Evolutionary conservation across 2,888 invertebrate species (phyloP).

Genomic region (Hesperia comma): DNA sequence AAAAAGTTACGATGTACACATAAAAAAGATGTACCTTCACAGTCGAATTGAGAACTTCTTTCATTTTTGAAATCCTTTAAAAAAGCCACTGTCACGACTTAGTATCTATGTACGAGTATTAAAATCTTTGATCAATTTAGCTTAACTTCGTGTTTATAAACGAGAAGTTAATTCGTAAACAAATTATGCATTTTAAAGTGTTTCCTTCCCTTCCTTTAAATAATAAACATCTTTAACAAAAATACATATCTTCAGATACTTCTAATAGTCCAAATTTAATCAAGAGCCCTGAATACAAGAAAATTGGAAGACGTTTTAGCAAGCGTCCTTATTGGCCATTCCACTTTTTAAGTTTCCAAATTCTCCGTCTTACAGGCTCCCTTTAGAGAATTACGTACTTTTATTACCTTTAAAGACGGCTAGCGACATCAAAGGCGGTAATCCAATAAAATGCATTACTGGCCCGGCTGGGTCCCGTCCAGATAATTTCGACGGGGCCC

Average conservation of each 20-base stretch:
- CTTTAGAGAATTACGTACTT: conserved; percentile 73
- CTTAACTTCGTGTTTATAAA: too few relatives aligned
- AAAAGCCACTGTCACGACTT: too few relatives aligned
- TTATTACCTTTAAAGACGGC: conserved; percentile 67
- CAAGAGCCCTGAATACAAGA: conserved; percentile 25
- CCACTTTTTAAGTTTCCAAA: conserved; percentile 64
- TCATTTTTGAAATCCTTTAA: too few relatives aligned
- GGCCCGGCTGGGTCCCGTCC: conserved; percentile 55
- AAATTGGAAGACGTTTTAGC: conserved; percentile 28
- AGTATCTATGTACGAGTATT: too few relatives aligned
- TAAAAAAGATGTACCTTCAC: too few relatives aligned
- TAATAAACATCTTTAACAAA: neutral
- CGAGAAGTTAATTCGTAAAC: too few relatives aligned
- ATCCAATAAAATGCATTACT: conserved; percentile 78
- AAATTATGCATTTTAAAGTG: too few relatives aligned
- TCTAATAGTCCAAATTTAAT: conserved; percentile 30
- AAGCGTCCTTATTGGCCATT: conserved; percentile 44
- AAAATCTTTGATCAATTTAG: too few relatives aligned
- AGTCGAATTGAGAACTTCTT: too few relatives aligned
- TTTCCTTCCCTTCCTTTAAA: neutral
- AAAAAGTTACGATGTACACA: too few relatives aligned
- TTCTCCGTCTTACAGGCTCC: conserved; percentile 60
- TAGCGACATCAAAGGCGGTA: conserved; percentile 76
- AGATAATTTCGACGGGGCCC: conserved; percentile 69
- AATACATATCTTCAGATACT: conserved; percentile 5